Evolutionary conservation across 2,797 vertebrate species (phyloP).

Genomic region (Argya squamiceps): DNA sequence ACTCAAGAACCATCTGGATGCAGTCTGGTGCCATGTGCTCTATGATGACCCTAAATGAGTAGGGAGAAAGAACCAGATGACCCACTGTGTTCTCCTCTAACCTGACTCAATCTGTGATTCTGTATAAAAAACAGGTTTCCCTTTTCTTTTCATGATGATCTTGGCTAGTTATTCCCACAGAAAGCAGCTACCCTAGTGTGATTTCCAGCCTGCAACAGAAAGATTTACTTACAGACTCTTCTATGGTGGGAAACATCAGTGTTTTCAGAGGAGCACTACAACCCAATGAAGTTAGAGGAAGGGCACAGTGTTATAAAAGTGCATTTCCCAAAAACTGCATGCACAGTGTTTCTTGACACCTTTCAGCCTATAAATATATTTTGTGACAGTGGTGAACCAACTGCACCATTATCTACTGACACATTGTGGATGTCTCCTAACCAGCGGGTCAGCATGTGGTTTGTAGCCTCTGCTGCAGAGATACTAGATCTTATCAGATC

Average conservation of each 20-base stretch:
- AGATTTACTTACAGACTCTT: neutral
- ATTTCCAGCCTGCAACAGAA: neutral
- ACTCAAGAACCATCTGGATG: neutral
- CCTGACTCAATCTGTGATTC: neutral
- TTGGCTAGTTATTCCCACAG: neutral
- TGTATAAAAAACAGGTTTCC: neutral
- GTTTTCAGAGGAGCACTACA: neutral
- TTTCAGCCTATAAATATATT: neutral
- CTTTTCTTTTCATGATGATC: neutral
- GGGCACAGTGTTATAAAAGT: neutral
- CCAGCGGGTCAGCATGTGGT: neutral
- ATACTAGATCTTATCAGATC: neutral
- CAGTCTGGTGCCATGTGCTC: no score
- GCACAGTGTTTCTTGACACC: neutral
- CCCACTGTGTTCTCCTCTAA: neutral
- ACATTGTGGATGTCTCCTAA: accelerated
- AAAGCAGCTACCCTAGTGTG: neutral
- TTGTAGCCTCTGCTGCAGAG: neutral
- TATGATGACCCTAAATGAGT: neutral
- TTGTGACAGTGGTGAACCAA: neutral
- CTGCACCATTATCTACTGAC: neutral
- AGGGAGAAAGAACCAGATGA: neutral
- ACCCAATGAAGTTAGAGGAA: neutral
- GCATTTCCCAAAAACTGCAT: neutral
- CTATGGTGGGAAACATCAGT: neutral